phyloP scores from a whole-genome alignment of 2,113 vertebrate species.

The Pogonocichla stellata region DNA sequence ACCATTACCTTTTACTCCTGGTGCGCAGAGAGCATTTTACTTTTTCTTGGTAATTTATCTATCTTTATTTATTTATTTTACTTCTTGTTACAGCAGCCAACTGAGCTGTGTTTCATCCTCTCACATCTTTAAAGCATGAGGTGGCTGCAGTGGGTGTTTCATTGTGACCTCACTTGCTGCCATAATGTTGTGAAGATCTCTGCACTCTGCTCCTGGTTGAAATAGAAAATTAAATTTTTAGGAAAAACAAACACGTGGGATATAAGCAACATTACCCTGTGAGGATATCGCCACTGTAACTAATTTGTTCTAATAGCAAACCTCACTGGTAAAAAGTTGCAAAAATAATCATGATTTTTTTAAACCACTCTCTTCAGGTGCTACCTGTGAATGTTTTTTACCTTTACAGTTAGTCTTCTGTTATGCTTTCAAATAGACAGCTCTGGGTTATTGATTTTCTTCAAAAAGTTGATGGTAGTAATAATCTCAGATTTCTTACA shows the following conservation, averaged over 20 bases:
- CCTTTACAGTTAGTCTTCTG: not conserved
- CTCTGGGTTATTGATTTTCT: not conserved
- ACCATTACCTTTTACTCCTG: fast-evolving
- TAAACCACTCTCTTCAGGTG: not conserved
- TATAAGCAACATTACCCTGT: not conserved
- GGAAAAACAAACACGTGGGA: not conserved
- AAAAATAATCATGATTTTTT: not conserved
- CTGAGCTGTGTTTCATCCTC: not conserved
- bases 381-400: not conserved
- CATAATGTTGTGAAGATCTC: not conserved
- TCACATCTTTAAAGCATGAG: not conserved
- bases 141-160: not conserved
- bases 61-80: not conserved
- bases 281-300: not conserved
- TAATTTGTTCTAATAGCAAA: not conserved
- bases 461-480: not conserved
- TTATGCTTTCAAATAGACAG: not conserved
- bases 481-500: not conserved
- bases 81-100: not conserved
- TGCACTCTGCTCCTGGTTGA: not conserved
- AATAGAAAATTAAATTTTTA: not conserved
- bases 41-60: not conserved
- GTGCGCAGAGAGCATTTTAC: not conserved
- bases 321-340: not conserved
- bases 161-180: not conserved